Base-by-base conservation (phyloP, 2,797 vertebrate species). In the Esox masquinongy region DNA sequence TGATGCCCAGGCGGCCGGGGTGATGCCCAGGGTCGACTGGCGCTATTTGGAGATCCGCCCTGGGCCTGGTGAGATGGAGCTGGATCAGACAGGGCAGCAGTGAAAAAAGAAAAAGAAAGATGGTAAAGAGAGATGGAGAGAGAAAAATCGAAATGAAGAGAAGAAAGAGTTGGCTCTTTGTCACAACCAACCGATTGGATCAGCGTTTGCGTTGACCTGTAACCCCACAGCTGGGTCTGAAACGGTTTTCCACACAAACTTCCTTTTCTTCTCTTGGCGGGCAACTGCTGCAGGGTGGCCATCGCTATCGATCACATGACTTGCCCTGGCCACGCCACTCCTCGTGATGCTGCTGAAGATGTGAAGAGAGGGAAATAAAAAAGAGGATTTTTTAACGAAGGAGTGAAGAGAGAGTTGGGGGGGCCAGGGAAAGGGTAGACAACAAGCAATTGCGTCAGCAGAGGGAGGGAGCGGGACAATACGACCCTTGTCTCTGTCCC, bases 331-430 rank as follows among this genome's bases (percentile, higher is more conserved):
- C 76, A 83, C 83, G 81, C 87, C 84, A 85, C 82, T 80, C 90
- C 91, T 87, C 86, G 90, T 94, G 93, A 94, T 89, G 88, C 86
- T 84, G 82, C 85, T 92, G 88, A 92, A 94, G 92, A 94, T 94
- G 91, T 91, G 85, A 84, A 83, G 82, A 85, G 79, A 74, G 36
- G 29, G 4, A 31, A 16, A 67, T 34, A 79, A 81, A 85, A 91
- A 82, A 89, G 88, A 89, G 88, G 79, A 88, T 84, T 85, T 88
- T 90, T 89, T 88, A 86, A 83, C 86, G 88, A 87, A 88, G 88
- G 85, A 91, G 86, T 89, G 85, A 34, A 36, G 43, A 49, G 63
- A 50, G 68, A n/a, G 66, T 56, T 22, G 14, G 24, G 47, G 64
- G 51, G 31, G n/a, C 66, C 50, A n/a, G 29, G 17, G 47, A 36